Evolutionary conservation across 1,140 invertebrate genomes (phyloP).

Genomic region (Asobara japonica): DNA sequence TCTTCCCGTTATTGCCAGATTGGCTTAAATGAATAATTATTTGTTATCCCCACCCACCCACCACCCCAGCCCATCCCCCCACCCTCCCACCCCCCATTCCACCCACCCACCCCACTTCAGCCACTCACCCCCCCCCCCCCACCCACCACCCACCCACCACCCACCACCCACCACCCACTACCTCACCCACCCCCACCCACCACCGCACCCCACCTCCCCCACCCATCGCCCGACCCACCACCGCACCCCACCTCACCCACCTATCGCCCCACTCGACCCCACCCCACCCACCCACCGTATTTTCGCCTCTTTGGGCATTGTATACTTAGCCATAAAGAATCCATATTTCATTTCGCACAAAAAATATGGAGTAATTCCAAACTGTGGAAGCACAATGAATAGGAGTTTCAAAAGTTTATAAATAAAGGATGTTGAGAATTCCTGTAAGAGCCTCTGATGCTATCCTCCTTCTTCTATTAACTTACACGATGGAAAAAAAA

Average conservation of each 20-base stretch:
- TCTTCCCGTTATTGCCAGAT: not conserved
- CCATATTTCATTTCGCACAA: constrained; percentile 6
- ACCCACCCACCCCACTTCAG: too few species aligned
- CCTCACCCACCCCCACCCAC: too few species aligned
- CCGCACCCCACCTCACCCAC: too few species aligned
- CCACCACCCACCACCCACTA: too few species aligned
- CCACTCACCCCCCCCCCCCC: too few species aligned
- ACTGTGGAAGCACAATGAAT: constrained; percentile 11
- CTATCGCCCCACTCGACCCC: too few species aligned
- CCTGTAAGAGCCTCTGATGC: not conserved
- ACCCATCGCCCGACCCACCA: too few species aligned
- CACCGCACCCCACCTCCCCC: too few species aligned
- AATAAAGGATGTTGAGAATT: constrained; percentile 2
- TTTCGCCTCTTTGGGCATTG: constrained; percentile 1
- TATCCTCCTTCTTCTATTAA: not conserved
- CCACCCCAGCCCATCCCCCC: too few species aligned
- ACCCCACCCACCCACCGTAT: not conserved
- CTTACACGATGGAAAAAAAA: not conserved
- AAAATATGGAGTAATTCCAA: constrained; percentile 15
- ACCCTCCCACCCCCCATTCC: too few species aligned
- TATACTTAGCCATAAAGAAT: constrained; percentile 3
- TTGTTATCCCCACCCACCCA: too few species aligned
- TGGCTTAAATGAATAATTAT: not conserved
- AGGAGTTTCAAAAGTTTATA: constrained; percentile 4
- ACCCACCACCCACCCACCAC: too few species aligned